Evolutionary conservation across 2,113 vertebrate genomes (phyloP).

Genomic region (Macquaria australasica): DNA sequence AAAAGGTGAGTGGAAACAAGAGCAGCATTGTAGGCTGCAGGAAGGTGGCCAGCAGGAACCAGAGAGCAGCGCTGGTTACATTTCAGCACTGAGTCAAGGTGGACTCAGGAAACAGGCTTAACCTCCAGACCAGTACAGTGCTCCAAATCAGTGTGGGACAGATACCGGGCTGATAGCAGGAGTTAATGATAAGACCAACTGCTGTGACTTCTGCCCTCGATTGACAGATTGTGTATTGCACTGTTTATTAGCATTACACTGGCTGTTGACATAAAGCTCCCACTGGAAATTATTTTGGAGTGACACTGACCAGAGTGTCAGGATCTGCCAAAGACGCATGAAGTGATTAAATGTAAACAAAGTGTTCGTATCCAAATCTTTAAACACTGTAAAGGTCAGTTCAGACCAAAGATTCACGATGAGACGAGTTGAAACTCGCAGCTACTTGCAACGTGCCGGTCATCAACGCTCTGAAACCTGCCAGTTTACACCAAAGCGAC

Average conservation of each 20-base stretch:
- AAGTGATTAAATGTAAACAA: too few species aligned
- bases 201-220: slow-evolving; percentile 20
- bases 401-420: too few species aligned
- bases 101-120: slow-evolving; percentile 6
- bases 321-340: too few species aligned
- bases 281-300: not conserved
- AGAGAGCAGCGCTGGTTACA: slow-evolving; percentile 22
- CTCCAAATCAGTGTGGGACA: not conserved
- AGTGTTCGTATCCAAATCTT: too few species aligned
- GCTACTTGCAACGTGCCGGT: too few species aligned
- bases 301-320: not conserved
- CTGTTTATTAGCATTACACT: slow-evolving; percentile 9
- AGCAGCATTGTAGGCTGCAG: slow-evolving; percentile 40
- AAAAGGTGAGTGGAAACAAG: slow-evolving; percentile 43
- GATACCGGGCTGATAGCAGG: not conserved
- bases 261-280: not conserved
- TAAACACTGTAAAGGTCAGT: too few species aligned
- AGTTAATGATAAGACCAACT: slow-evolving; percentile 11
- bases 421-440: too few species aligned
- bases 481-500: too few species aligned
- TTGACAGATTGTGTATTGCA: not conserved
- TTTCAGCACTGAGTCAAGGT: slow-evolving; percentile 6
- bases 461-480: too few species aligned
- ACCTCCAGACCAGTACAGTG: not conserved
- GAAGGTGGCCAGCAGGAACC: slow-evolving; percentile 40